Percentiles rank a stretch among this genome's conserved stretches.
phyloP scores from a whole-genome alignment of 1,140 invertebrate genomes.

The Drosophila pruinosa region DNA sequence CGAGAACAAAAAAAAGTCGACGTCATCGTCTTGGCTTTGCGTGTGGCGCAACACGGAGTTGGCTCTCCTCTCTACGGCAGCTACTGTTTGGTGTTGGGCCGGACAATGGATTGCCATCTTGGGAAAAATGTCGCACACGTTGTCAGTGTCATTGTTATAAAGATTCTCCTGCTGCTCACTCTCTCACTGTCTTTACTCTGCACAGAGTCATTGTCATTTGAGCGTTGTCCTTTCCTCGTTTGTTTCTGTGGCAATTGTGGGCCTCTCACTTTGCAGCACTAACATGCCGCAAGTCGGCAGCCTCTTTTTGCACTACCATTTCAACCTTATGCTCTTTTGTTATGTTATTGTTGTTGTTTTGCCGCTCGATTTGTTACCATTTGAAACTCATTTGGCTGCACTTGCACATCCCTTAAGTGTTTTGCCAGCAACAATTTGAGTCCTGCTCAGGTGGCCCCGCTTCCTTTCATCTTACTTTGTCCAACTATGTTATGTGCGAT shows the following conservation, averaged over 20 bases:
- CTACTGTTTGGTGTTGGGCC: slow-evolving; percentile 17
- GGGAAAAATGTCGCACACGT: slow-evolving; percentile 69
- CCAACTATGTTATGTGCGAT: slow-evolving; percentile 39
- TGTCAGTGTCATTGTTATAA: slow-evolving; percentile 26
- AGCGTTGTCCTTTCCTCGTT: slow-evolving; percentile 38
- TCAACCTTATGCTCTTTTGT: slow-evolving; percentile 45
- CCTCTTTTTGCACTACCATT: slow-evolving; percentile 23
- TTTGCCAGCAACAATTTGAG: slow-evolving; percentile 58
- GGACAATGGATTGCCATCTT: slow-evolving; percentile 47
- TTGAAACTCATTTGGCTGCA: slow-evolving; percentile 74
- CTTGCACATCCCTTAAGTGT: slow-evolving; percentile 74
- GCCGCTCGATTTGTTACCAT: slow-evolving; percentile 70
- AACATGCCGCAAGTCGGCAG: slow-evolving; percentile 3
- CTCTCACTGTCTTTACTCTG: background rate
- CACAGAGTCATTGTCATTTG: slow-evolving; percentile 65
- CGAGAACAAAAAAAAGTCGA: slow-evolving; percentile 33
- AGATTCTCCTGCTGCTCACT: slow-evolving; percentile 23
- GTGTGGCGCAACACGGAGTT: slow-evolving; percentile 39
- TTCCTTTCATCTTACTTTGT: slow-evolving; percentile 19
- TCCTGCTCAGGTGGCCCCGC: slow-evolving; percentile 22
- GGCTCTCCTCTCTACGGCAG: background rate
- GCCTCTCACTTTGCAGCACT: background rate
- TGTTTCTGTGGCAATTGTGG: slow-evolving; percentile 30
- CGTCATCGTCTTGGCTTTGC: slow-evolving; percentile 62
- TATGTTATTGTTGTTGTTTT: slow-evolving; percentile 21